Base-by-base conservation (phyloP, 2,888 invertebrate species). In the Pediacus dermestoides region DNA sequence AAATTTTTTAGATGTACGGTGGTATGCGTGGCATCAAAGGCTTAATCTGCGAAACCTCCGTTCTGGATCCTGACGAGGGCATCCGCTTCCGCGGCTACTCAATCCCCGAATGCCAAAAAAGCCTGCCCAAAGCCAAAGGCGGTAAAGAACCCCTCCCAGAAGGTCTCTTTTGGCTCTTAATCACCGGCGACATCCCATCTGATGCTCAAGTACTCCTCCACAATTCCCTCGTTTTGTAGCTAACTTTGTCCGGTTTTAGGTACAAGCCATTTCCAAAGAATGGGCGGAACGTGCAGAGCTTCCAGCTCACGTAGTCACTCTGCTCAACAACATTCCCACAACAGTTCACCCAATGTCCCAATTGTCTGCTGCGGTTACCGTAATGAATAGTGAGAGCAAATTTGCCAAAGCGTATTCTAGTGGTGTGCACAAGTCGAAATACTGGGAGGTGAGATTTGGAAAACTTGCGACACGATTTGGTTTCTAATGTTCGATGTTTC, bases 1-100 rank as follows among this genome's bases (percentile, higher is more conserved):
- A n/a, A n/a, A n/a, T n/a, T n/a, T n/a, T n/a, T n/a, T 63, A 84
- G 84, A 84, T 85, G 83, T 85, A 95, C 72, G 93, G 94, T 55
- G 95, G 95, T 33, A 96, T 95, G 95, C 77, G 95, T 61, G 92
- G 93, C 21, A 93, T 95, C 73, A 92, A 91, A 68, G 93, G 91
- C 49, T 74, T 96, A 42, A 89, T 95, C 2, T 92, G 91, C 72
- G 95, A 95, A 70, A 93, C 95, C 1, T 95, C 94, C 8, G 91
- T 94, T 16, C 74, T 95, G 52, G 95, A 96, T 67, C 81, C 94
- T 1, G 93, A 95, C 46, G 94, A 95, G 70, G 95, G 95, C 49
- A 95, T 96, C 70, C 76, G 92, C 47, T 96, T 95, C 79, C 83
- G 95, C 41, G 94, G 93, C 16, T 81, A 88, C 61, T 89, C 91